Base-by-base conservation (phyloP, 2,888 invertebrate species). In the Trichopoda pennipes region DNA sequence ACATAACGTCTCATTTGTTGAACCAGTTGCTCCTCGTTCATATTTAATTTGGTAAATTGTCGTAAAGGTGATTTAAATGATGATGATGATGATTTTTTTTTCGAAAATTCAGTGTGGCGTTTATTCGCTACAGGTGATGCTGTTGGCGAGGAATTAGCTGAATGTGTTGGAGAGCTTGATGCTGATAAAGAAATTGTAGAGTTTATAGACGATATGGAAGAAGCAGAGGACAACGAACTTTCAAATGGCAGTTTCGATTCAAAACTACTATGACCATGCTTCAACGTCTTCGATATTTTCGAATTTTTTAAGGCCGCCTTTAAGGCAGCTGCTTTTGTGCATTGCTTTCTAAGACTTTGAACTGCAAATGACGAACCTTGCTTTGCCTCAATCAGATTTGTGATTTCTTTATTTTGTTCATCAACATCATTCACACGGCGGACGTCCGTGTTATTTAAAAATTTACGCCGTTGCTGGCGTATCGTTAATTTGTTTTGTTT, bases 1-100 rank as follows among this genome's bases (percentile, higher is more conserved):
- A 94, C 88, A 90, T 95, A 94, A 74, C 93, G 92, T 1, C 92
- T 92, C 61, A 96, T 90, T 55, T 93, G 92, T 63, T 92, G 90
- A 56, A 91, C 92, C 86, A 96, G 88, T 83, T 93, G 92, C 21
- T 90, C 91, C 86, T 94, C 93, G 8, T 89, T 88, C 42, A 93
- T 85, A 14, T 92, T 91, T 32, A 93, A 85, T 81, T 92, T 91
- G 9, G 88, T 80, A 64, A 89, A 91, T 85, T 92, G 91, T 1
- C 88, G 86, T 75, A 92, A 85, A 61, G 93, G 92, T 9, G 88
- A 87, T 7, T 53, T 38, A 21, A 76, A 14, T 9, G 63, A n/a
- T n/a, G n/a, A n/a, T n/a, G n/a, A n/a, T n/a, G n/a, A n/a, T n/a
- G n/a, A 74, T 64, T 81, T 81, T 77, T 85, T 86, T 6, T 84